Evolutionary conservation across 2,797 vertebrate species (phyloP).

Genomic region (Salarias fasciatus): DNA sequence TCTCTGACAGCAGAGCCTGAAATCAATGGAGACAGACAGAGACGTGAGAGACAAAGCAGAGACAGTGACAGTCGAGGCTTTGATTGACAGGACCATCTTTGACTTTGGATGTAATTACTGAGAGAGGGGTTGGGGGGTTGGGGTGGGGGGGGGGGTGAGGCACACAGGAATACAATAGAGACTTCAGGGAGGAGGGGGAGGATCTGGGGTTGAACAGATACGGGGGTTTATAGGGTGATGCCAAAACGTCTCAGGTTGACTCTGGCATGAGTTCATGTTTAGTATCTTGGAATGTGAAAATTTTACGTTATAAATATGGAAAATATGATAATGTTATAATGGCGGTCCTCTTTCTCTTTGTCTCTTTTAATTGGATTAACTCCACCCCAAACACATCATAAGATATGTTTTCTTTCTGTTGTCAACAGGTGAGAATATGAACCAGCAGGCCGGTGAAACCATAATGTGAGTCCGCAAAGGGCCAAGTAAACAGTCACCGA

Average conservation of each 20-base stretch:
- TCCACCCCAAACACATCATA: too few relatives aligned
- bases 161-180: slow-evolving; percentile 60
- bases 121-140: slow-evolving; percentile 22
- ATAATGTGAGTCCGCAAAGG: too few relatives aligned
- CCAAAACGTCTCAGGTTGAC: slow-evolving; percentile 27
- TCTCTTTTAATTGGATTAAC: background rate
- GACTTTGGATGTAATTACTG: slow-evolving; percentile 80
- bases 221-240: slow-evolving; percentile 43
- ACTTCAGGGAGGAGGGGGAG: slow-evolving; percentile 44
- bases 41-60: slow-evolving; percentile 64
- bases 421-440: too few relatives aligned
- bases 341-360: background rate
- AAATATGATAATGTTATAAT: slow-evolving; percentile 7
- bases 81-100: slow-evolving; percentile 76
- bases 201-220: slow-evolving; percentile 50
- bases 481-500: too few relatives aligned
- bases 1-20: slow-evolving; percentile 56
- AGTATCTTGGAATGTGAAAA: slow-evolving; percentile 21
- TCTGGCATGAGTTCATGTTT: slow-evolving; percentile 17
- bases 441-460: too few relatives aligned
- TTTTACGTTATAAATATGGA: slow-evolving; percentile 1
- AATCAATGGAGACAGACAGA: slow-evolving; percentile 47
- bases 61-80: slow-evolving; percentile 68
- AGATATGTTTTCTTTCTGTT: too few relatives aligned
- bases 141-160: slow-evolving; percentile 35